These are phyloP conservation scores for Hydrozoanthus tunicans DNA, from an alignment of 64 coral and sea anemone species.

Conservation along the genomic window DNA sequence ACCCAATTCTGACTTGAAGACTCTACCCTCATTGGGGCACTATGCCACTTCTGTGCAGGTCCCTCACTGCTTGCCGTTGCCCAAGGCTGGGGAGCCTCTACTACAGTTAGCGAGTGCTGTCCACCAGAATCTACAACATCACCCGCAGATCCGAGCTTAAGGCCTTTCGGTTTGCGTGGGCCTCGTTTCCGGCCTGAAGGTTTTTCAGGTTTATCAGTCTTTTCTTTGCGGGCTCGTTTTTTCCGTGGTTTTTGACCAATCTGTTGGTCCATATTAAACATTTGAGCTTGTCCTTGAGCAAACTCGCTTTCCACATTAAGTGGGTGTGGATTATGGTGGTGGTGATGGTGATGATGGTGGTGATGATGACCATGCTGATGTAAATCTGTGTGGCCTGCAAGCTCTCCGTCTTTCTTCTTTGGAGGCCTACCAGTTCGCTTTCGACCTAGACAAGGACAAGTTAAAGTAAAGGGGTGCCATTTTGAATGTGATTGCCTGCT, in stretches of 20 bases:
- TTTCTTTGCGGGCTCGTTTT: conserved; percentile 85
- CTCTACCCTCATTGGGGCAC: not conserved
- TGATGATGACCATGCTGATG: conserved; percentile 7
- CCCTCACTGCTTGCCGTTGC: conserved; percentile 27
- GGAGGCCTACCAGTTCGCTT: conserved; percentile 43
- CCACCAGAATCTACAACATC: conserved; percentile 68
- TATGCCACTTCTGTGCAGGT: conserved; percentile 15
- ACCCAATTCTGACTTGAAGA: conserved; percentile 34
- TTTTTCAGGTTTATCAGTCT: conserved; percentile 92
- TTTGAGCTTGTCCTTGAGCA: conserved; percentile 12
- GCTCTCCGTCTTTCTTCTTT: conserved; percentile 49
- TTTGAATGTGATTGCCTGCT: not conserved
- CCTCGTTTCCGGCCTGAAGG: conserved; percentile 87
- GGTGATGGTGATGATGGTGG: conserved; percentile 45
- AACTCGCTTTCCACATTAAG: conserved; percentile 59
- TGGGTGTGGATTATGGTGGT: conserved; percentile 33
- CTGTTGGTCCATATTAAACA: conserved; percentile 51
- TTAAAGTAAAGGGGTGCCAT: not conserved
- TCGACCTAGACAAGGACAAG: conserved; percentile 11
- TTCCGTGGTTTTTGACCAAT: conserved; percentile 74
- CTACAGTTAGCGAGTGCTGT: conserved; percentile 18
- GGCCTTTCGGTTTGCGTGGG: conserved; percentile 89
- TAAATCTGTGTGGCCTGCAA: not conserved
- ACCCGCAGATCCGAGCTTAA: conserved; percentile 99
- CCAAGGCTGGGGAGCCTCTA: conserved; percentile 50